Evolutionary conservation across 1,140 invertebrate species (phyloP).

Genomic region (Frieseomelitta varia): DNA sequence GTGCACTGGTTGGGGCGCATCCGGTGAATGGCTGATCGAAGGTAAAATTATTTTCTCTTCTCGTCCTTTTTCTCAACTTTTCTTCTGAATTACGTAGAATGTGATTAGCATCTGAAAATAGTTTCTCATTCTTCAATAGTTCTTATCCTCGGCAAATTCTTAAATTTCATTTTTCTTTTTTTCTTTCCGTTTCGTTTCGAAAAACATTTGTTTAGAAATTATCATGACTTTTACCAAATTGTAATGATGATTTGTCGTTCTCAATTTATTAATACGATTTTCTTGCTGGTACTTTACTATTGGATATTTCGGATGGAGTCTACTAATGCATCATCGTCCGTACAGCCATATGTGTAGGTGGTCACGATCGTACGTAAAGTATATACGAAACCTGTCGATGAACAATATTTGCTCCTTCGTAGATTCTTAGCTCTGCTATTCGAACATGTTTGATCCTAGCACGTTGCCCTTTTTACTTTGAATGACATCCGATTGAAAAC

Average conservation of each 20-base stretch:
- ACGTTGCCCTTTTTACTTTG: not conserved
- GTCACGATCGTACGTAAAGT: conserved; percentile 77
- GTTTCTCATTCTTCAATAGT: no score
- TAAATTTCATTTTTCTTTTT: no score
- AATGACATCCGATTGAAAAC: conserved; percentile 29
- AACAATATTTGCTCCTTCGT: conserved; percentile 41
- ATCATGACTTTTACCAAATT: not conserved
- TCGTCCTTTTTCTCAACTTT: not conserved
- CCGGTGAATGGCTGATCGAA: conserved; percentile 92
- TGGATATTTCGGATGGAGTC: conserved; percentile 64
- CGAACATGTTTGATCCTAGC: conserved; percentile 53
- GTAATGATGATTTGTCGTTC: not conserved
- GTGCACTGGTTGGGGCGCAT: conserved; percentile 92
- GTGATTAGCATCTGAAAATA: not conserved
- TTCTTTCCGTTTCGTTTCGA: not conserved
- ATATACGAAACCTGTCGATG: conserved; percentile 54
- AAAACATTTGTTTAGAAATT: not conserved
- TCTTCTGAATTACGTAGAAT: not conserved
- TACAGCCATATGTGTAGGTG: conserved; percentile 77
- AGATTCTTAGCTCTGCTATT: conserved; percentile 39
- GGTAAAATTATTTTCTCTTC: conserved; percentile 80
- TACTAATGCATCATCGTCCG: conserved; percentile 56
- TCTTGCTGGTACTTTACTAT: conserved; percentile 63
- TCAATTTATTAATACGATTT: conserved; percentile 53
- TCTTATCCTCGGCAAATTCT: no score